A percentile compares a stretch with the other conserved stretches of the same genome.
phyloP scores from a whole-genome alignment of 2,888 invertebrate species.

The Cylindroiulus punctatus region DNA sequence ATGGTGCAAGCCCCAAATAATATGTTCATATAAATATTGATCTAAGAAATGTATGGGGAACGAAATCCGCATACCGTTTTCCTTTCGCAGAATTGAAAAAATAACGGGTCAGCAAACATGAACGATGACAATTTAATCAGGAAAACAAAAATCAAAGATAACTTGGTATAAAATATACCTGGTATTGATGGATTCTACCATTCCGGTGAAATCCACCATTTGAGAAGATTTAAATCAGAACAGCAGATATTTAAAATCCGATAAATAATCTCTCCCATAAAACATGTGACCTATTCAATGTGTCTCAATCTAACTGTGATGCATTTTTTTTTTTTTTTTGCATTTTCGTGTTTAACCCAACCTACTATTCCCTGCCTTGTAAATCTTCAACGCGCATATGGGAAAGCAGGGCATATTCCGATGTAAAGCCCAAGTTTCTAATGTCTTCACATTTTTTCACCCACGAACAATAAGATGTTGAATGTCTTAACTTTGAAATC shows the following conservation, averaged over 20 bases:
- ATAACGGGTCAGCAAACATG: background rate
- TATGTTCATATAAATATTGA: conserved; percentile 10
- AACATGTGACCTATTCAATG: too few species aligned
- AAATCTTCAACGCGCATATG: too few species aligned
- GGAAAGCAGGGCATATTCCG: too few species aligned
- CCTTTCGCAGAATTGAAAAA: conserved; percentile 23
- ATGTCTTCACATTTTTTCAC: too few species aligned
- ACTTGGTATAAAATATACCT: background rate
- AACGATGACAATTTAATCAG: background rate
- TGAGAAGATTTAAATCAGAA: background rate
- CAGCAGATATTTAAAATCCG: too few species aligned
- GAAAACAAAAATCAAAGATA: background rate
- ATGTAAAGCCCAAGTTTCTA: too few species aligned
- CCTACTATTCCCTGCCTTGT: too few species aligned
- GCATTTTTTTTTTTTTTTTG: too few species aligned
- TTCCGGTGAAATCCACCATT: background rate
- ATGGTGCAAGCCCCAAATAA: background rate
- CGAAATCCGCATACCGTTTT: conserved; percentile 22
- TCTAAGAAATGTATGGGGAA: background rate
- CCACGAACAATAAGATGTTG: too few species aligned
- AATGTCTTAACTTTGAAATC: background rate
- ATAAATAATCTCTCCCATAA: too few species aligned
- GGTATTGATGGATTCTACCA: background rate
- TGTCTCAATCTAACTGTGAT: too few species aligned
- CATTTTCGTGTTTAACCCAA: too few species aligned